Percentiles rank a stretch among this genome's conserved stretches.
These are phyloP conservation scores for Tenthredo livida DNA, from an alignment of 2,888 invertebrate species.

Conservation along the genomic window DNA sequence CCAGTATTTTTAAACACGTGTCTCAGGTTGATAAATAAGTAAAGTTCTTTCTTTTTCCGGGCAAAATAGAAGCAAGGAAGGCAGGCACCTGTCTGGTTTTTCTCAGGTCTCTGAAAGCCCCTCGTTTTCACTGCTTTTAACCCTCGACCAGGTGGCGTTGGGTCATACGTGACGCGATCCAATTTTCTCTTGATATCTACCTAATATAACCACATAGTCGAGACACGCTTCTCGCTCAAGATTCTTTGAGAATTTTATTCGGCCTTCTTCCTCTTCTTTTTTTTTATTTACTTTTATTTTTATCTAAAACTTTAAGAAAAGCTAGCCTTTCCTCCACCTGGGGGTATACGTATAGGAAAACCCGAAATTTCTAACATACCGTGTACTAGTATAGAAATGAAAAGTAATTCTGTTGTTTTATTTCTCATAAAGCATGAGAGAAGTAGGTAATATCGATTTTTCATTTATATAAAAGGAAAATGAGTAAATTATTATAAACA, in stretches of 20 bases:
- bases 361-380: background rate
- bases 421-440: no score
- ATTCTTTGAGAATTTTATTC: conserved; percentile 17
- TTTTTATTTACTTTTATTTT: background rate
- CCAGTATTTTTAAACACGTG: conserved; percentile 31
- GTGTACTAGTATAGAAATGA: no score
- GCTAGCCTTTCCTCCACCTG: background rate
- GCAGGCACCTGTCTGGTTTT: conserved; percentile 25
- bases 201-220: conserved; percentile 43
- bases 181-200: conserved; percentile 47
- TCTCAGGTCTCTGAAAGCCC: conserved; percentile 21
- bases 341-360: background rate
- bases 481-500: background rate
- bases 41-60: conserved; percentile 23
- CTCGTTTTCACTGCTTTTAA: conserved; percentile 42
- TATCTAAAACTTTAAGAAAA: background rate
- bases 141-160: conserved; percentile 43
- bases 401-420: no score
- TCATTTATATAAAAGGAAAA: background rate
- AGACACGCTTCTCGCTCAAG: conserved; percentile 12
- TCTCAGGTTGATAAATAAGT: conserved; percentile 38
- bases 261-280: background rate
- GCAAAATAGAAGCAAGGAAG: background rate
- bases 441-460: no score
- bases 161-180: conserved; percentile 51